These are phyloP conservation scores for Oreamnos americanus DNA, from an alignment of 2,113 vertebrate species.

Conservation along the genomic window DNA sequence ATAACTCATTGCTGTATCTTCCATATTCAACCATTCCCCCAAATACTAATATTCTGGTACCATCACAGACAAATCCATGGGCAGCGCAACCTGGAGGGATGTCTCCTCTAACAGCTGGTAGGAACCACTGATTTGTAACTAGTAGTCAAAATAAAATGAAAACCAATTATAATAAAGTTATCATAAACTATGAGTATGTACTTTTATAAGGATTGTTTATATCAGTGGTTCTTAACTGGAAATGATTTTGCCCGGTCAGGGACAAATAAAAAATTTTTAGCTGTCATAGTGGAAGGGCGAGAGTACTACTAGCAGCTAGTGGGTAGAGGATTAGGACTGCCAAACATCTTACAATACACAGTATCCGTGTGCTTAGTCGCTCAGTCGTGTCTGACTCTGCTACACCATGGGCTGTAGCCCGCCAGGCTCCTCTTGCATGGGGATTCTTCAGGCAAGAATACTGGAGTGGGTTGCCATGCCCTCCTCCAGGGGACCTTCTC, in stretches of 20 bases:
- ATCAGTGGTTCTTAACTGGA: not conserved
- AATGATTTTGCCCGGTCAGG: not conserved
- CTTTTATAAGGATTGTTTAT: not conserved
- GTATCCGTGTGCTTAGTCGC: not conserved
- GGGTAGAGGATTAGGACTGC: not conserved
- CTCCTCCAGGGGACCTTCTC: not conserved
- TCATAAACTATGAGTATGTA: not conserved
- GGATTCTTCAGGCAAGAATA: not conserved
- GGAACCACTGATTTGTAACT: slow-evolving; percentile 98
- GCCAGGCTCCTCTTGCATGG: not conserved
- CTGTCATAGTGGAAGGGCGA: not conserved
- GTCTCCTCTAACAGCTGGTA: slow-evolving; percentile 97
- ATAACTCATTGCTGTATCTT: slow-evolving; percentile 95
- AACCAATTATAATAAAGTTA: slow-evolving; percentile 20
- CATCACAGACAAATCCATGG: slow-evolving; percentile 96
- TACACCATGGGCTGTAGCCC: not conserved
- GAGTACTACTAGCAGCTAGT: not conserved
- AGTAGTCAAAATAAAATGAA: slow-evolving; percentile 27
- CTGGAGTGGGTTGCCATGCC: not conserved
- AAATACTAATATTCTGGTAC: slow-evolving; percentile 94
- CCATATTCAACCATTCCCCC: slow-evolving; percentile 99
- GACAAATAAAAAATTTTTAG: not conserved
- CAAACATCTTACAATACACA: not conserved
- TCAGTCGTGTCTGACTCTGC: not conserved
- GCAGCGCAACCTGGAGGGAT: slow-evolving; percentile 98